Conservation (phyloP, 1,140 invertebrate genomes). For the Zaprionus kolodkinae region DNA sequence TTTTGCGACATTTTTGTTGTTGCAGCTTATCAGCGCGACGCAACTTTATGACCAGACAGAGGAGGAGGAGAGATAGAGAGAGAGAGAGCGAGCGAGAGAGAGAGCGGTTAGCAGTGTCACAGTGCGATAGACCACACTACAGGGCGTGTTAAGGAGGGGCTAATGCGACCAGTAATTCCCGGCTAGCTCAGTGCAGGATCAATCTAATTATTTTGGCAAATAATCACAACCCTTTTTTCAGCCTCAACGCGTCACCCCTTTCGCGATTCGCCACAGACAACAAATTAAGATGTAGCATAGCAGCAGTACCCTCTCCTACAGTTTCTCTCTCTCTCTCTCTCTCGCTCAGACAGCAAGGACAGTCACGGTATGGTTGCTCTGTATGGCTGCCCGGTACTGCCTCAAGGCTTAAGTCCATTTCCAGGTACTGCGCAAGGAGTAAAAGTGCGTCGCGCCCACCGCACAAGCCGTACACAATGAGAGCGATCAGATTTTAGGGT, state of each 20-base stretch:
- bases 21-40: constrained; percentile 56
- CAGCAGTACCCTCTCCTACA: background rate
- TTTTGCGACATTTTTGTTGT: constrained; percentile 73
- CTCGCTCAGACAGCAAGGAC: background rate
- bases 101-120: background rate
- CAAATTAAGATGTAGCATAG: background rate
- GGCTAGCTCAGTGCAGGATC: constrained; percentile 55
- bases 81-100: constrained; percentile 42
- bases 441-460: constrained; percentile 80
- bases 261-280: constrained; percentile 53
- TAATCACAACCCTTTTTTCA: constrained; percentile 65
- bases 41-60: constrained; percentile 57
- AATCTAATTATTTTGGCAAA: constrained; percentile 83
- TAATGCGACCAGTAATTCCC: constrained; percentile 58
- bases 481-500: constrained; percentile 58
- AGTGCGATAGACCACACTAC: background rate
- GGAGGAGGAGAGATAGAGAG: constrained; percentile 33
- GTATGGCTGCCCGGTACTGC: background rate
- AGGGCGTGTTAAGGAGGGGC: constrained; percentile 9
- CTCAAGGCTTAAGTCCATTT: constrained; percentile 12
- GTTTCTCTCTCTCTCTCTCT: background rate
- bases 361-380: background rate
- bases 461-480: constrained; percentile 61
- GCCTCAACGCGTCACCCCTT: constrained; percentile 43
- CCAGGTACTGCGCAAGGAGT: constrained; percentile 62